phyloP scores from a whole-genome alignment of 2,888 invertebrate genomes.

The Cheilosia vernalis region DNA sequence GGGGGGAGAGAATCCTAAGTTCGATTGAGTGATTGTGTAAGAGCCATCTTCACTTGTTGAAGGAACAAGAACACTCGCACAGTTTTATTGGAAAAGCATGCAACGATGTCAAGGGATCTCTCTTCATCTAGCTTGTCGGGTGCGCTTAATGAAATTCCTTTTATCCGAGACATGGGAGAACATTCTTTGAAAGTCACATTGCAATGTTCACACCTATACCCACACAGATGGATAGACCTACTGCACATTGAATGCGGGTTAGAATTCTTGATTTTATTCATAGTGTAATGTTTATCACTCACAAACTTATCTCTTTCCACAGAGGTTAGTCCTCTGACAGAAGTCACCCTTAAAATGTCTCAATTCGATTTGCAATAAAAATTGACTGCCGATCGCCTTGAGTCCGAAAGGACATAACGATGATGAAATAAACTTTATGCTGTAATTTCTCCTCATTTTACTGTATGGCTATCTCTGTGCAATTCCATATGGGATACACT shows the following conservation, averaged over 20 bases:
- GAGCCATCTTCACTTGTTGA: constrained; percentile 28
- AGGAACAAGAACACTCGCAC: constrained; percentile 35
- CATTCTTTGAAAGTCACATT: constrained; percentile 17
- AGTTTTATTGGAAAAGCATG: constrained; percentile 28
- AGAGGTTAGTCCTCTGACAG: constrained; percentile 14
- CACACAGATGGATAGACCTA: background rate
- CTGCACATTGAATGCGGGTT: constrained; percentile 52
- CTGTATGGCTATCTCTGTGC: constrained; percentile 15
- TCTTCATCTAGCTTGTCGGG: constrained; percentile 43
- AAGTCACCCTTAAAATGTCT: constrained; percentile 52
- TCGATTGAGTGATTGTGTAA: constrained; percentile 39
- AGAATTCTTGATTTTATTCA: constrained; percentile 56
- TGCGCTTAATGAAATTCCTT: constrained; percentile 69
- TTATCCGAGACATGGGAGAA: constrained; percentile 28
- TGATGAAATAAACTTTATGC: constrained; percentile 57
- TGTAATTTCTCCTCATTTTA: constrained; percentile 29
- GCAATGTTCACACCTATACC: constrained; percentile 23
- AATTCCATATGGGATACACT: constrained; percentile 4
- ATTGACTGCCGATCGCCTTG: constrained; percentile 54
- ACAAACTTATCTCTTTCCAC: constrained; percentile 40
- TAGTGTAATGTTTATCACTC: constrained; percentile 47
- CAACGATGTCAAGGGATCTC: background rate
- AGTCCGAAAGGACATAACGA: constrained; percentile 39
- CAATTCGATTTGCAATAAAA: constrained; percentile 66
- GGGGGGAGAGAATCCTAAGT: background rate